A percentile compares a stretch with the other conserved stretches of the same genome.
These are phyloP conservation scores for Vicugna pacos DNA, from an alignment of 2,113 vertebrate genomes.

Conservation along the genomic window DNA sequence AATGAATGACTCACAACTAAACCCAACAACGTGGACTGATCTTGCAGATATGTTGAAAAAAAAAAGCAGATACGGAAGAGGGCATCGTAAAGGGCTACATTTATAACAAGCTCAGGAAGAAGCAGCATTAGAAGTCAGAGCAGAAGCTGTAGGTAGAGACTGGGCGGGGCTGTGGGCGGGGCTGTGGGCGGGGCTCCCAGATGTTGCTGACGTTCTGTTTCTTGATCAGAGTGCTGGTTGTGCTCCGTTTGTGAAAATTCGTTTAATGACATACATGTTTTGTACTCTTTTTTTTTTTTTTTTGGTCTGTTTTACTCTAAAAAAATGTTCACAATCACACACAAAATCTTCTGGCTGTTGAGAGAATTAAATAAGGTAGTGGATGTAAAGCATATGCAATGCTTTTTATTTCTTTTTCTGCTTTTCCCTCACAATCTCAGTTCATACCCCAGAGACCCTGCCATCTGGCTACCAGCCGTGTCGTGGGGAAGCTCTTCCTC, in stretches of 20 bases:
- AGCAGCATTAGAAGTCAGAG: background rate
- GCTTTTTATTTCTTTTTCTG: background rate
- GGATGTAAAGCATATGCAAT: background rate
- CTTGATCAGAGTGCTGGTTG: background rate
- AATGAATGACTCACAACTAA: background rate
- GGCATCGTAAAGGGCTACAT: accelerated
- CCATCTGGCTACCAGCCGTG: background rate
- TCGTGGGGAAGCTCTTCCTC: background rate
- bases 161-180: accelerated
- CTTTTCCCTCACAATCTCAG: accelerated
- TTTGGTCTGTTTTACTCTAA: background rate
- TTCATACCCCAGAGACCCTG: background rate
- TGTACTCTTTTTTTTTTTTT: background rate
- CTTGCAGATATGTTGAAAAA: background rate
- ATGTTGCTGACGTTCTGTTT: background rate
- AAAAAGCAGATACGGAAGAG: background rate
- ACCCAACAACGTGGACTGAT: background rate
- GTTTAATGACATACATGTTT: background rate
- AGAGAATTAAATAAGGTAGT: background rate
- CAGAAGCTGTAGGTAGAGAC: background rate
- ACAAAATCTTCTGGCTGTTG: background rate
- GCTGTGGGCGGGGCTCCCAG: too few species aligned
- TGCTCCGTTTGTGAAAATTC: background rate
- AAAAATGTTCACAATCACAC: background rate
- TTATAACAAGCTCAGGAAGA: background rate